phyloP scores from a whole-genome alignment of 2,797 vertebrate species.

The Selene dorsalis region DNA sequence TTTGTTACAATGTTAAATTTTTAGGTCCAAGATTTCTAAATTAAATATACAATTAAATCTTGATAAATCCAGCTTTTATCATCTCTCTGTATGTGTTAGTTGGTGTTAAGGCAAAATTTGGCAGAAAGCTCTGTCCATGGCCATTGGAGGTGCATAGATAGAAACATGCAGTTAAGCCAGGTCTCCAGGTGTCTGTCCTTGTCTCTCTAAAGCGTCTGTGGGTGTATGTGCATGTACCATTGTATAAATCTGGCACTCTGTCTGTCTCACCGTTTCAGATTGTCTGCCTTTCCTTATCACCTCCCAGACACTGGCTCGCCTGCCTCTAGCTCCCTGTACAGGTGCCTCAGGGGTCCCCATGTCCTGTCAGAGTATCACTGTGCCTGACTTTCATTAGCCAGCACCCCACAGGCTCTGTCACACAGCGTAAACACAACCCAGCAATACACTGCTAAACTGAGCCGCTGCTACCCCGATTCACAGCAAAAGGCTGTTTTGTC shows the following conservation, averaged over 20 bases:
- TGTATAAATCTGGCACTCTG: constrained; percentile 26
- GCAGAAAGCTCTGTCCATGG: neutral
- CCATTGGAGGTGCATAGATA: constrained; percentile 5
- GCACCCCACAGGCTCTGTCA: constrained; percentile 70
- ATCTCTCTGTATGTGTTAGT: neutral
- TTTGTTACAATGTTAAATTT: neutral
- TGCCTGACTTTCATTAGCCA: constrained; percentile 80
- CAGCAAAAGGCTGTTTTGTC: constrained; percentile 37
- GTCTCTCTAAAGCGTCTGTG: constrained; percentile 38
- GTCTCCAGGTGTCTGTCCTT: constrained; percentile 38
- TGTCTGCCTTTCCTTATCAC: constrained; percentile 56
- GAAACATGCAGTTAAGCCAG: neutral
- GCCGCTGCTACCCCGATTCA: constrained; percentile 35
- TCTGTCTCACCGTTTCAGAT: constrained; percentile 46
- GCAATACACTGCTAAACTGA: constrained; percentile 40
- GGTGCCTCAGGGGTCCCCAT: constrained; percentile 55
- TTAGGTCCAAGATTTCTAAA: neutral
- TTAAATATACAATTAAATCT: neutral
- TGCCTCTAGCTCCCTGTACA: constrained; percentile 61
- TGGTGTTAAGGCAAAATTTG: neutral
- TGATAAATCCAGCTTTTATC: neutral
- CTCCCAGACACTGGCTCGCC: constrained; percentile 42
- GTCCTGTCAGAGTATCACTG: constrained; percentile 75
- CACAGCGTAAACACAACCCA: constrained; percentile 67
- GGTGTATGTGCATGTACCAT: constrained; percentile 38